phyloP scores from a whole-genome alignment of 2,888 invertebrate genomes.

The Prosopocoilus inquinatus region DNA sequence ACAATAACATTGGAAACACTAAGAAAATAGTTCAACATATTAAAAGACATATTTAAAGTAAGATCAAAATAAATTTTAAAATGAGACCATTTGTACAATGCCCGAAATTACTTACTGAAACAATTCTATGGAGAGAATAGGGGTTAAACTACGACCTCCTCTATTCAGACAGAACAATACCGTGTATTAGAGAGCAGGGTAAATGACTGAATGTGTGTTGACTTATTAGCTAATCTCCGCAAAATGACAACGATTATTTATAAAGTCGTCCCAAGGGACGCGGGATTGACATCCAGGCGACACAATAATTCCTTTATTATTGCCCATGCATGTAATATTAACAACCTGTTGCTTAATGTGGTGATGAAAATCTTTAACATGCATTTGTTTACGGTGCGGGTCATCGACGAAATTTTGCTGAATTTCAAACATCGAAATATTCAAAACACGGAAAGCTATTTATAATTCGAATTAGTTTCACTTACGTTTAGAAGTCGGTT shows the following conservation, averaged over 20 bases:
- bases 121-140: slow-evolving; percentile 6
- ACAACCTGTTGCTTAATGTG: slow-evolving; percentile 31
- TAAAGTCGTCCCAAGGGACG: slow-evolving; percentile 27
- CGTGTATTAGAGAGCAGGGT: slow-evolving; percentile 25
- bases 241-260: slow-evolving; percentile 49
- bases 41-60: no score
- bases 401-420: no score
- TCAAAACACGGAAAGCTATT: no score
- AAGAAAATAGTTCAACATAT: no score
- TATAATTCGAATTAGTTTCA: no score
- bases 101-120: not conserved
- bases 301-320: slow-evolving; percentile 32
- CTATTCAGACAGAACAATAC: slow-evolving; percentile 23
- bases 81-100: not conserved
- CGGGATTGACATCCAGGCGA: slow-evolving; percentile 17
- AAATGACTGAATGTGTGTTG: slow-evolving; percentile 47
- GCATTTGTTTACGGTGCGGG: no score
- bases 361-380: no score
- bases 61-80: not conserved
- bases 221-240: slow-evolving; percentile 49
- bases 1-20: no score
- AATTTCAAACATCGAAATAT: no score
- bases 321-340: slow-evolving; percentile 30
- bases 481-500: no score
- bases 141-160: slow-evolving; percentile 5